phyloP scores from a whole-genome alignment of 1,140 invertebrate genomes.

The Drosophila trapezifrons region DNA sequence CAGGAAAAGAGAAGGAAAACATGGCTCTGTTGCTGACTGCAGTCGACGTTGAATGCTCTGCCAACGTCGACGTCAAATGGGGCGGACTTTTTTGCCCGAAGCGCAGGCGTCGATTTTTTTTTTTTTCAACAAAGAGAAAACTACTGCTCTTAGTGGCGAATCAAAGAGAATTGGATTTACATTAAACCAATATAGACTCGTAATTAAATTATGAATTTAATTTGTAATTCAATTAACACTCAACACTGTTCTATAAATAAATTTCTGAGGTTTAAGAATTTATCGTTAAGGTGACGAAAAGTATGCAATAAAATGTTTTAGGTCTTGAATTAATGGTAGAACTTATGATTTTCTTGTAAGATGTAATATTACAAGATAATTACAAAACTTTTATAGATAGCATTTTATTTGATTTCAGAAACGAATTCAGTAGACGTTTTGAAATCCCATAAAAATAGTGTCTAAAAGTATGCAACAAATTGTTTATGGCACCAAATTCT shows the following conservation, averaged over 20 bases:
- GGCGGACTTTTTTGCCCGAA: slow-evolving; percentile 26
- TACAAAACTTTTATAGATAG: too few relatives aligned
- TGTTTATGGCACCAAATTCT: too few relatives aligned
- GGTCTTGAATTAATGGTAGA: too few relatives aligned
- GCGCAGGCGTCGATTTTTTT: slow-evolving; percentile 40
- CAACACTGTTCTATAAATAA: neutral
- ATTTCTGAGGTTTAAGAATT: neutral
- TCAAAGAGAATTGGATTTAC: slow-evolving; percentile 7
- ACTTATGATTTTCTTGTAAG: too few relatives aligned
- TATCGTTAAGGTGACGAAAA: neutral
- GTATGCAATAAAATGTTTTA: too few relatives aligned
- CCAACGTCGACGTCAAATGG: slow-evolving; percentile 15
- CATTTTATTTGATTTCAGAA: too few relatives aligned
- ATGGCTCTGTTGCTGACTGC: slow-evolving; percentile 30
- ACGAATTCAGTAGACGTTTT: too few relatives aligned
- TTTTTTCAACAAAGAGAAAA: slow-evolving; percentile 4
- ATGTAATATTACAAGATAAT: too few relatives aligned
- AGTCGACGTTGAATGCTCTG: slow-evolving; percentile 13
- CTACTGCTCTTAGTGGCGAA: slow-evolving; percentile 23
- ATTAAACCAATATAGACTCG: slow-evolving; percentile 40
- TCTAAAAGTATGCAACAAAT: too few relatives aligned
- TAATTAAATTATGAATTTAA: slow-evolving; percentile 65
- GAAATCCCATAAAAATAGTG: too few relatives aligned
- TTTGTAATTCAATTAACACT: slow-evolving; percentile 58
- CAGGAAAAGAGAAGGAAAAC: slow-evolving; percentile 18